Percentiles rank a stretch among this genome's conserved stretches.
Conservation (phyloP, 2,113 vertebrate genomes). For the Limanda limanda region DNA sequence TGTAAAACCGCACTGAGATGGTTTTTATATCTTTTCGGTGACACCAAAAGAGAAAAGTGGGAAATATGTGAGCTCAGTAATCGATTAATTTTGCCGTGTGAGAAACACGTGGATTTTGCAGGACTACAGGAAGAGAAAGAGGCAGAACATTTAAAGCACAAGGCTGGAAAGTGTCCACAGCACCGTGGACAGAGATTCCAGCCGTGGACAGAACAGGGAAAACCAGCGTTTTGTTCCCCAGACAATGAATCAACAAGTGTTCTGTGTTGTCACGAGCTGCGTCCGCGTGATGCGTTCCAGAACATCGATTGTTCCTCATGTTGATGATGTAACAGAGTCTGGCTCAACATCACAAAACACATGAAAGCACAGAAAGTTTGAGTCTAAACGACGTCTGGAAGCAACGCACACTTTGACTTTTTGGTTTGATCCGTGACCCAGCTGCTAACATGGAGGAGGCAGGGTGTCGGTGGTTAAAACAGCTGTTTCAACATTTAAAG, state of each 20-base stretch:
- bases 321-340: slow-evolving; percentile 23
- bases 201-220: slow-evolving; percentile 23
- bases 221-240: slow-evolving; percentile 33
- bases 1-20: too few species aligned
- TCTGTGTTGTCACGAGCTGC: slow-evolving; percentile 5
- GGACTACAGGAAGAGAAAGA: slow-evolving; percentile 28
- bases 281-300: slow-evolving; percentile 27
- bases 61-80: neutral
- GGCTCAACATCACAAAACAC: slow-evolving; percentile 3
- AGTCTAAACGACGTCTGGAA: too few species aligned
- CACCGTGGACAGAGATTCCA: slow-evolving; percentile 38
- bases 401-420: too few species aligned
- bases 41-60: neutral
- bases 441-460: too few species aligned
- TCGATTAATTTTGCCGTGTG: neutral
- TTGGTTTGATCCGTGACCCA: too few species aligned
- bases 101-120: slow-evolving; percentile 20
- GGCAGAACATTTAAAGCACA: slow-evolving; percentile 22
- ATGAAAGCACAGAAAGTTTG: neutral
- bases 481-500: too few species aligned
- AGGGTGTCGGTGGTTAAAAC: too few species aligned
- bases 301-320: slow-evolving; percentile 8
- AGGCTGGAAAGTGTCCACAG: slow-evolving; percentile 51
- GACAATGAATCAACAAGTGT: slow-evolving; percentile 26
- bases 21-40: neutral